A percentile compares a stretch with the other conserved stretches of the same genome.
phyloP scores from a whole-genome alignment of 2,888 invertebrate genomes.

The Allolobophora icterica region DNA sequence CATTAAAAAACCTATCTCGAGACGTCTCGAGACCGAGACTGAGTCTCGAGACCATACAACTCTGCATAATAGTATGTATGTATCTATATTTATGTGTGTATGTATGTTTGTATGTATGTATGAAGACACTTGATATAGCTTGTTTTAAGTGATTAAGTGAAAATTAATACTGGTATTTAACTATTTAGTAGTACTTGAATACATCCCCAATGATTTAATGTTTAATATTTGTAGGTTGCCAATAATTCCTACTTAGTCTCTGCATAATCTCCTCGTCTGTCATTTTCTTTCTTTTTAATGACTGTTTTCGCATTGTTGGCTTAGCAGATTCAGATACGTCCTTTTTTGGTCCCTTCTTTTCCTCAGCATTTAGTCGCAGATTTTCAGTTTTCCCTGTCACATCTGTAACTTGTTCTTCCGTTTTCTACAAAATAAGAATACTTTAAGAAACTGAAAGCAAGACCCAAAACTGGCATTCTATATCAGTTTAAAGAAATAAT shows the following conservation, averaged over 20 bases:
- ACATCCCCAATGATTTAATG: too few relatives aligned
- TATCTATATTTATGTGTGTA: too few relatives aligned
- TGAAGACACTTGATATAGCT: too few relatives aligned
- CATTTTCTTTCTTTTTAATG: slow-evolving; percentile 65
- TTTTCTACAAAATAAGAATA: background rate
- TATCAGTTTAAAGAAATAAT: too few relatives aligned
- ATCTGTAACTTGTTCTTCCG: background rate
- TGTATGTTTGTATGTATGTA: too few relatives aligned
- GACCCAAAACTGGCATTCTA: too few relatives aligned
- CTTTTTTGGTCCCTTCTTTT: slow-evolving; percentile 13
- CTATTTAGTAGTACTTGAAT: background rate
- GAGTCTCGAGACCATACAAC: too few relatives aligned
- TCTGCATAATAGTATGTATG: too few relatives aligned
- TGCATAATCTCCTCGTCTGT: slow-evolving; percentile 79
- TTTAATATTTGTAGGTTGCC: background rate
- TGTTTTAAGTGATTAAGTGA: background rate
- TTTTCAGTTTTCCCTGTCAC: background rate
- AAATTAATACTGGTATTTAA: background rate
- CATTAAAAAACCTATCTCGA: too few relatives aligned
- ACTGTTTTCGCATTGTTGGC: background rate
- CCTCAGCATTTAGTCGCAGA: background rate
- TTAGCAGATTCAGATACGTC: background rate
- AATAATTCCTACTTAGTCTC: slow-evolving; percentile 70
- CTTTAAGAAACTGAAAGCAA: background rate
- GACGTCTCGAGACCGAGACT: too few relatives aligned